Conservation (phyloP, 2,888 invertebrate genomes). For the Lithophane socia region DNA sequence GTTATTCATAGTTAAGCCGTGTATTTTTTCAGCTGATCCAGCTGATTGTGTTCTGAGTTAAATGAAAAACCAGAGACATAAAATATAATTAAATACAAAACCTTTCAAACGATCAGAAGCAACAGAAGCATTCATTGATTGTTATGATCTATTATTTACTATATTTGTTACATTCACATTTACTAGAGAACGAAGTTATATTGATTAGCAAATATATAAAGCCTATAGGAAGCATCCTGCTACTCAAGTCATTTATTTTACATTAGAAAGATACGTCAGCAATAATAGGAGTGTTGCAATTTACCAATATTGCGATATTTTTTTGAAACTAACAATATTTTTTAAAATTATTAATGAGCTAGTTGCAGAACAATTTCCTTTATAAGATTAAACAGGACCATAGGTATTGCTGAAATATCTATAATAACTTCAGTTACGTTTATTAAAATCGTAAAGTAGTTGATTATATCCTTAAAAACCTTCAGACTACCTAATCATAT, state of each 20-base stretch:
- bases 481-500: not conserved
- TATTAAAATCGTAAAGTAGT: not conserved
- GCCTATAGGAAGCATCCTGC: not conserved
- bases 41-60: not conserved
- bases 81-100: not conserved
- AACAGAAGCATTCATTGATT: not conserved
- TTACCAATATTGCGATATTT: no score
- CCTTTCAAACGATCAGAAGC: not conserved
- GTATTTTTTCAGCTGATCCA: not conserved
- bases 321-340: no score
- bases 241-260: not conserved
- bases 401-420: no score
- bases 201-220: not conserved
- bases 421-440: not conserved
- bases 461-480: no score
- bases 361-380: not conserved
- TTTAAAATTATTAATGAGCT: not conserved
- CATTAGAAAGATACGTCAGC: not conserved
- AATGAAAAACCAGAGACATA: not conserved
- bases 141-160: no score
- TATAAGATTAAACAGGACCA: not conserved
- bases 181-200: conserved; percentile 2
- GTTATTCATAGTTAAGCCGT: not conserved
- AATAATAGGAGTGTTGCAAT: no score
- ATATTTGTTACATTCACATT: not conserved